These are phyloP conservation scores for Torymus texanus DNA, from an alignment of 2,888 invertebrate species.

Conservation along the genomic window DNA sequence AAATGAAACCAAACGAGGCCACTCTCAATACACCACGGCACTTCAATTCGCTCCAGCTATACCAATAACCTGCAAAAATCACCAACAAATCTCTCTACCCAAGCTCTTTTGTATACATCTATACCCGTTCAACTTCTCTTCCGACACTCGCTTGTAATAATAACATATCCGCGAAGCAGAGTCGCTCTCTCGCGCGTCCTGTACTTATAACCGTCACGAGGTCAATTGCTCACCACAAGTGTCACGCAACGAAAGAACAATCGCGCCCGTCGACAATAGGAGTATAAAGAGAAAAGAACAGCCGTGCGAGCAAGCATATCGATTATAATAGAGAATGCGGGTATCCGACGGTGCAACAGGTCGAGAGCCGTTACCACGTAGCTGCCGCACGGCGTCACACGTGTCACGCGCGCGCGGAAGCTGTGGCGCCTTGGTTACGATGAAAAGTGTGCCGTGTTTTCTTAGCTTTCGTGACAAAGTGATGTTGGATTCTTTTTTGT, in stretches of 20 bases:
- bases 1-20: too few species aligned
- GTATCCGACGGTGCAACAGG: not conserved
- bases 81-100: too few species aligned
- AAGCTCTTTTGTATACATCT: too few species aligned
- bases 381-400: not conserved
- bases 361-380: too few species aligned
- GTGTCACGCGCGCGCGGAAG: slow-evolving; percentile 40
- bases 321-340: slow-evolving; percentile 6
- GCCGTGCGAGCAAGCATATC: slow-evolving; percentile 2
- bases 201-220: not conserved
- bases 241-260: slow-evolving; percentile 50
- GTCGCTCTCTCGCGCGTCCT: too few species aligned
- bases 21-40: too few species aligned
- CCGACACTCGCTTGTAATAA: too few species aligned
- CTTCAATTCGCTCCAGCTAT: too few species aligned
- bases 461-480: slow-evolving; percentile 38
- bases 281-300: not conserved
- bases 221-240: slow-evolving; percentile 31
- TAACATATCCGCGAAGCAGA: too few species aligned
- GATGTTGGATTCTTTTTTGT: slow-evolving; percentile 4
- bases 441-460: not conserved
- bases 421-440: not conserved
- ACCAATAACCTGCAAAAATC: too few species aligned
- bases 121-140: too few species aligned
- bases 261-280: slow-evolving; percentile 35